Evolutionary conservation across 2,888 invertebrate species (phyloP).

Genomic region (Nemoura dubitans): DNA sequence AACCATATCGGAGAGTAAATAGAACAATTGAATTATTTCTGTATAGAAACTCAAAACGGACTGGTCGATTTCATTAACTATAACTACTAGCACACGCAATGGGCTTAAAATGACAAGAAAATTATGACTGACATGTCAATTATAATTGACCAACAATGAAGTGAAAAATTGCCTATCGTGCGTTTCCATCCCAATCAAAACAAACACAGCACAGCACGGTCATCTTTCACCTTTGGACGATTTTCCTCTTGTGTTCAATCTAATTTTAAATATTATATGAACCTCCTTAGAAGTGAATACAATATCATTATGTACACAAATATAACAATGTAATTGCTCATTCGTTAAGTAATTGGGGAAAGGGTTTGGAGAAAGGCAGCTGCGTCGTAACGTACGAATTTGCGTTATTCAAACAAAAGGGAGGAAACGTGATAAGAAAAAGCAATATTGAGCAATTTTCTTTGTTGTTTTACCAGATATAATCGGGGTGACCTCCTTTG

Average conservation of each 20-base stretch:
- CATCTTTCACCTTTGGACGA: not conserved
- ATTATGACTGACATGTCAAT: not conserved
- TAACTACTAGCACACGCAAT: not conserved
- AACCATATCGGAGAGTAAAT: not conserved
- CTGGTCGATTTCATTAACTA: slow-evolving; percentile 7
- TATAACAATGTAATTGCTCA: not conserved
- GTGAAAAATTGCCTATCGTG: not conserved
- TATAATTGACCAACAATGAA: not conserved
- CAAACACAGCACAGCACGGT: not conserved
- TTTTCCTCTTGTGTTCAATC: not conserved
- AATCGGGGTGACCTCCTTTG: not conserved
- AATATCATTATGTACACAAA: not conserved
- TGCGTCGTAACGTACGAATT: not conserved
- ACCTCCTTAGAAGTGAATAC: not conserved
- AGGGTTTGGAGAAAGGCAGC: not conserved
- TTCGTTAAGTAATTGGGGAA: not conserved
- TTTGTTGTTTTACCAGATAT: not conserved
- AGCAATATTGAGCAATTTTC: slow-evolving; percentile 12
- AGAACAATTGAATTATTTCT: not conserved
- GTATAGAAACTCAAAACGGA: not conserved
- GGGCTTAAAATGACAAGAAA: not conserved
- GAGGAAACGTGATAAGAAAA: not conserved
- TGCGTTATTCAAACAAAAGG: not conserved
- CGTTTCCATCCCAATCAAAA: not conserved
- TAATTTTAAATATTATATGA: not conserved